These are phyloP conservation scores for Drosophila neocordata DNA, from an alignment of 1,140 invertebrate genomes.

Conservation along the genomic window DNA sequence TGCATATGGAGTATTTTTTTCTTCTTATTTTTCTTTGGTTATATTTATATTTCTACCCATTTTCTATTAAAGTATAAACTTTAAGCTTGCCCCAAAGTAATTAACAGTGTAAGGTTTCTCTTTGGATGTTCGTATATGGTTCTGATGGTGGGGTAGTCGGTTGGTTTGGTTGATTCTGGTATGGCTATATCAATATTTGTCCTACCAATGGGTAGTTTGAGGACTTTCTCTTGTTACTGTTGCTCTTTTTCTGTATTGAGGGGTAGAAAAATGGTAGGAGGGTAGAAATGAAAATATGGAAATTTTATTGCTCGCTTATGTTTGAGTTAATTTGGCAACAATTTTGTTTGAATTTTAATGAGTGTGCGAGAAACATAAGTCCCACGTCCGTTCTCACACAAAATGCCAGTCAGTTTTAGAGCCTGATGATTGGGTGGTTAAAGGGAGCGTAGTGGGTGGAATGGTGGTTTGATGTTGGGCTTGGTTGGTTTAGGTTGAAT, in stretches of 20 bases:
- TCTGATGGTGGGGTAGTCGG: not conserved
- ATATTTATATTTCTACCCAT: not conserved
- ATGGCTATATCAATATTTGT: constrained; percentile 73
- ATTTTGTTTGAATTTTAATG: constrained; percentile 81
- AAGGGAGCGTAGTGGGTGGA: not conserved
- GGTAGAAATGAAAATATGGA: constrained; percentile 64
- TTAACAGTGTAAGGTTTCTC: constrained; percentile 64
- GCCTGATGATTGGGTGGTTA: constrained; percentile 8
- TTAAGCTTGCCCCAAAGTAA: constrained; percentile 61
- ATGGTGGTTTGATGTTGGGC: not conserved
- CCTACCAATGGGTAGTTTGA: constrained; percentile 56
- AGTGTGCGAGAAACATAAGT: constrained; percentile 72
- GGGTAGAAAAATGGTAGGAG: not conserved
- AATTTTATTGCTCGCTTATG: constrained; percentile 81
- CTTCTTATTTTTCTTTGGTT: not conserved
- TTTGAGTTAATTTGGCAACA: constrained; percentile 82
- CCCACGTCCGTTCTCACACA: constrained; percentile 46
- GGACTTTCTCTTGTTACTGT: constrained; percentile 5
- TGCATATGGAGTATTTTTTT: not conserved
- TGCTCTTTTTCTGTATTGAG: constrained; percentile 41
- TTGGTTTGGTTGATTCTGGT: constrained; percentile 1
- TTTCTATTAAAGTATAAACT: constrained; percentile 34
- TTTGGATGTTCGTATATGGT: not conserved
- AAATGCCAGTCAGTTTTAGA: constrained; percentile 18
- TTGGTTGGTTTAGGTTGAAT: constrained; percentile 24